A percentile compares a stretch with the other conserved stretches of the same genome.
These are phyloP conservation scores for Serilophus lunatus DNA, from an alignment of 2,113 vertebrate genomes.

Conservation along the genomic window DNA sequence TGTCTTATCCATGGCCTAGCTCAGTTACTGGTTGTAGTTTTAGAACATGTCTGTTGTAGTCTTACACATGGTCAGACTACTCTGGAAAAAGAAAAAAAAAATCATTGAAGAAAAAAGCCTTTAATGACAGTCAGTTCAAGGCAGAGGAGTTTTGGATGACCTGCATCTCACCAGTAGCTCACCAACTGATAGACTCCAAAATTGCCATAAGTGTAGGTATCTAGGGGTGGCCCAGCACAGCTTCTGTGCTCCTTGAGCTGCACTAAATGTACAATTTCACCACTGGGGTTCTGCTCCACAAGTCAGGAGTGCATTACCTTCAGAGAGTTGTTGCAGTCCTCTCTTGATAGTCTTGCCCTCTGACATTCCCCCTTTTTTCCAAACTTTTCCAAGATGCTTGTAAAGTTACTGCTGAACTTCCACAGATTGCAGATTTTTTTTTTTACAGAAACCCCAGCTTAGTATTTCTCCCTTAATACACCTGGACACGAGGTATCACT, in stretches of 20 bases:
- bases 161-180: background rate
- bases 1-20: too few species aligned
- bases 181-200: background rate
- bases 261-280: background rate
- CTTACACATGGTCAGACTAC: background rate
- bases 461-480: rapidly evolving
- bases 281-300: background rate
- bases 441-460: background rate
- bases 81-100: background rate
- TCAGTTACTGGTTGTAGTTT: background rate
- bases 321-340: background rate
- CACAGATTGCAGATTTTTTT: background rate
- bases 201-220: rapidly evolving
- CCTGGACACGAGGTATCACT: background rate
- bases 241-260: background rate
- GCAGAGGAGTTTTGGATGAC: background rate
- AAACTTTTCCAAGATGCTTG: background rate
- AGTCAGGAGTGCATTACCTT: background rate
- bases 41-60: background rate
- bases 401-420: background rate
- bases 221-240: background rate
- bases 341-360: background rate
- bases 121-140: background rate
- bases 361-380: background rate
- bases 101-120: background rate